Base-by-base conservation (phyloP, 2,797 vertebrate species). In the Nothura maculosa region DNA sequence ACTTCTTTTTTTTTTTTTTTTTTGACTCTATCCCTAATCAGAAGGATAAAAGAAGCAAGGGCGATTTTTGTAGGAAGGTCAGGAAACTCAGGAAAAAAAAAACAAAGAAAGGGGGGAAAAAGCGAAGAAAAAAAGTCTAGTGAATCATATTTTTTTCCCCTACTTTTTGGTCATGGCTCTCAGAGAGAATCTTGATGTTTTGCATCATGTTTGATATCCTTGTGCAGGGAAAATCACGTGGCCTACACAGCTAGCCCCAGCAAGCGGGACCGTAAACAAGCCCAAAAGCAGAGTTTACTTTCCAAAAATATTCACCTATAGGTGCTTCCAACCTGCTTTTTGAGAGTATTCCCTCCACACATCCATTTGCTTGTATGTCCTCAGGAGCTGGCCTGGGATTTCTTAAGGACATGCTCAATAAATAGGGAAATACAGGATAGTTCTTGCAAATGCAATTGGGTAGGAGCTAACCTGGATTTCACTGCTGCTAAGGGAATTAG, bases 391-490 rank as follows among this genome's bases (percentile, higher is more conserved):
- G 69, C 47, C 17, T 19, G 40, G 50, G 79, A 60, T 92, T 87
- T 89, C 63, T 77, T 69, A 43, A 73, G 25, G 60, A 42, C 17
- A 25, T 55, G 34, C 3, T 21, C 34, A 85, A 76, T 8, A 69
- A 82, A 91, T 69, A 81, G 81, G 20, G 30, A 25, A 58, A 21
- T 42, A 85, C n/a, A 42, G 3, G 82, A 34, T 58, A 42, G 30
- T 45, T 78, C 73, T 58, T 19, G n/a, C 73, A 93, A 85, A 79
- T 63, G 38, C 4, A 1, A 15, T n/a, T 14, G 5, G 12, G 30
- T 67, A 76, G 68, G 83, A 87, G 52, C 48, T 93, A 90, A 76
- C 43, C 79, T 85, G 89, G 11, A 81, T 94, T 94, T 90, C 62
- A 73, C 74, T 64, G 27, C 14, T 8, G 3, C 32, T 76, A 28